These are phyloP conservation scores for Prunella fulvescens DNA, from an alignment of 2,113 vertebrate species.

Conservation along the genomic window DNA sequence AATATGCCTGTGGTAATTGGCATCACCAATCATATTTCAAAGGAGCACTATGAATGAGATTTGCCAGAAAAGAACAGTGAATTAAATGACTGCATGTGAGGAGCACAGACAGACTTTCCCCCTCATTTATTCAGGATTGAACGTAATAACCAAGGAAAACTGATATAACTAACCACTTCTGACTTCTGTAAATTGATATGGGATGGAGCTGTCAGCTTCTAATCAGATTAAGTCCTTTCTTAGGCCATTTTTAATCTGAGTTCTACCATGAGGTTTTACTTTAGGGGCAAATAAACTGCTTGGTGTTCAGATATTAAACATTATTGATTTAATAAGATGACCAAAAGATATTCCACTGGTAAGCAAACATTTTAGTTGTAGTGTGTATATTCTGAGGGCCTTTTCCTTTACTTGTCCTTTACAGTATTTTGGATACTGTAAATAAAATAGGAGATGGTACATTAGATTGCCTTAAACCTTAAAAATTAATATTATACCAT, in stretches of 20 bases:
- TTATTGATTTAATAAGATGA: neutral
- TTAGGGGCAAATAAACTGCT: constrained; percentile 12
- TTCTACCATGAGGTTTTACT: constrained; percentile 2
- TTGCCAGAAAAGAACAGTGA: constrained; percentile 16
- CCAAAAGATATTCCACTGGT: neutral
- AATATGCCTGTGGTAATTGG: constrained; percentile 1
- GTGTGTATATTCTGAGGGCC: neutral
- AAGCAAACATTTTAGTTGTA: neutral
- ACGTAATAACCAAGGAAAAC: constrained; percentile 50
- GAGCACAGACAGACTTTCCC: constrained; percentile 7
- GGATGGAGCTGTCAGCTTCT: constrained; percentile 48
- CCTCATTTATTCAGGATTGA: constrained; percentile 48
- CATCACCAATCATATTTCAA: constrained; percentile 28
- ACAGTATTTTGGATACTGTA: neutral
- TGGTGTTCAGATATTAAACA: neutral
- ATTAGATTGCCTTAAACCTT: neutral
- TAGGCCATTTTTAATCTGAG: constrained; percentile 36
- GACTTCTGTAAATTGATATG: constrained; percentile 49
- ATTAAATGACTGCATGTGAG: constrained; percentile 43
- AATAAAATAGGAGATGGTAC: neutral
- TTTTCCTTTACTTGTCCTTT: neutral
- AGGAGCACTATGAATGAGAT: neutral
- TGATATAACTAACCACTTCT: constrained; percentile 36
- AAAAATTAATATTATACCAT: neutral
- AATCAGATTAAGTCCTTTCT: constrained; percentile 55